phyloP scores from a whole-genome alignment of 2,797 vertebrate species.

The Characodon lateralis region DNA sequence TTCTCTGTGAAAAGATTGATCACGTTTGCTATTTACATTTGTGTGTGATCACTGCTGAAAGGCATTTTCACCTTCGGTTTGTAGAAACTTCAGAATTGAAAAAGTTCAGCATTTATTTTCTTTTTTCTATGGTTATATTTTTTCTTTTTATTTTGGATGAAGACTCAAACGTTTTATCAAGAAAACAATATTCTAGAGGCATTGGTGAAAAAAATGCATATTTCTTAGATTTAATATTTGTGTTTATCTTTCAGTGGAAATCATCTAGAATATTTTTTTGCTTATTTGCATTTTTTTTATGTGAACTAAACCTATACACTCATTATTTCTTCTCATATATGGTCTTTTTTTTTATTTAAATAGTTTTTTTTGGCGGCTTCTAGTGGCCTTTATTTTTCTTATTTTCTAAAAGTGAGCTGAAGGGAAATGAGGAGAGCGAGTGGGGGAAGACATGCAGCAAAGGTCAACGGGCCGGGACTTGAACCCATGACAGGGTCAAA shows the following conservation, averaged over 20 bases:
- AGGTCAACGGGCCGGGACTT: no score
- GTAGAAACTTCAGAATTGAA: neutral
- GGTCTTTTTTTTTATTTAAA: neutral
- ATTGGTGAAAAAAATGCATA: neutral
- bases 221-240: neutral
- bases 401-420: no score
- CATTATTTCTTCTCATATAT: neutral
- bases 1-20: neutral
- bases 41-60: no score
- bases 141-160: neutral
- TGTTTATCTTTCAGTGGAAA: neutral
- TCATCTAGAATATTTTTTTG: neutral
- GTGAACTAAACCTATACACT: neutral
- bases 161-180: no score
- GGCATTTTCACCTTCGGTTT: no score
- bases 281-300: neutral
- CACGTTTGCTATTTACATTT: slow-evolving; percentile 4
- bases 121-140: neutral
- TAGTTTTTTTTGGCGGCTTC: no score
- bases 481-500: no score
- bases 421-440: no score
- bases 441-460: no score
- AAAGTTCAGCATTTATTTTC: neutral
- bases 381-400: no score
- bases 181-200: no score